Base-by-base conservation (phyloP, 2,113 vertebrate species). In the Hippocampus comes region DNA sequence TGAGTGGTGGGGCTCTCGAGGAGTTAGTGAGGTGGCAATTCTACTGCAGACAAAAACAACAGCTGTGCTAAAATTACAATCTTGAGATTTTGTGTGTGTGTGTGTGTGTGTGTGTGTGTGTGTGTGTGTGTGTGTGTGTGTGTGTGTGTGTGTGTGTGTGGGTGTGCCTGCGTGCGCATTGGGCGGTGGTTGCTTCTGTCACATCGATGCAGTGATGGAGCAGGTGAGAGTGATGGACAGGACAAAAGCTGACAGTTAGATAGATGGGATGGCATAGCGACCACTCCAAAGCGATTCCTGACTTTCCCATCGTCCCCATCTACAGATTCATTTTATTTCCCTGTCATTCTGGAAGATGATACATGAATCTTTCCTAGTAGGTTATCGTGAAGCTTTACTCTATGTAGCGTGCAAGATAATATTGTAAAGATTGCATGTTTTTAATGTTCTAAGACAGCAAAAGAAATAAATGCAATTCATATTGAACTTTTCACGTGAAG, bases 1-100 rank as follows among this genome's bases (percentile, higher is more conserved):
- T 21, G 27, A 41, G 67, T 64, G 25, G 38, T 9, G 23, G 25
- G 72, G 2, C 4, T 5, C 57, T 25, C 46, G 70, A 68, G 66
- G 57, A 78, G 78, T 71, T 68, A 14, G 51, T 70, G 75, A 68
- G 74, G 23, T 63, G 61, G 75, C 72, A 46, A 63, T 82, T 85
- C 78, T 79, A 86, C 75, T 72, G 75, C 68, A 66, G 63, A 63
- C 70, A 56, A 74, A 82, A 86, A 82, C 80, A 88, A 84, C 79
- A 88, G 84, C 84, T 80, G 71, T 30, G 76, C 78, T 82, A 75
- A 87, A 86, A 84, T 86, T 72, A 72, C 70, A 74, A 41, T 60
- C 63, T 72, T 69, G 69, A 74, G 77, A 68, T 67, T 74, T 18
- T 61, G 53, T 42, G 61, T 51, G 63, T 61, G 48, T 17, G 43